phyloP scores from a whole-genome alignment of 2,113 vertebrate species.

The Podarcis muralis region DNA sequence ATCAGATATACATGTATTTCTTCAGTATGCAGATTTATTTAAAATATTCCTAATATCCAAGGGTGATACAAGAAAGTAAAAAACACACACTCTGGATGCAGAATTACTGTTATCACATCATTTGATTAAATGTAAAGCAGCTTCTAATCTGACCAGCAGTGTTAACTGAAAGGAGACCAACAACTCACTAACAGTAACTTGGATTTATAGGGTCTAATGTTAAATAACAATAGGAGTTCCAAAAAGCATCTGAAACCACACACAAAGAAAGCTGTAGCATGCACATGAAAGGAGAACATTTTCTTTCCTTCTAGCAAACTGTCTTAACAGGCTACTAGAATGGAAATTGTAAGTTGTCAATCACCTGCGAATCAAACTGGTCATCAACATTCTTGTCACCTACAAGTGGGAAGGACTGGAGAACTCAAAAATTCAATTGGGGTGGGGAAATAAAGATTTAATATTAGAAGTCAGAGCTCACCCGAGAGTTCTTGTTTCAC shows the following conservation, averaged over 20 bases:
- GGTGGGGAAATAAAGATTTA: neutral
- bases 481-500: constrained; percentile 98
- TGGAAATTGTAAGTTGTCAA: constrained; percentile 41
- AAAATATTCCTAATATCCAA: neutral
- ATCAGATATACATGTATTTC: neutral
- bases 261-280: constrained; percentile 36
- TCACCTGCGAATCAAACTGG: constrained; percentile 42
- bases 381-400: constrained; percentile 11
- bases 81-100: neutral
- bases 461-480: constrained; percentile 59
- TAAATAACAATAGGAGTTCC: neutral
- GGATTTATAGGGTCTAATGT: neutral
- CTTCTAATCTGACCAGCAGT: neutral
- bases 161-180: neutral
- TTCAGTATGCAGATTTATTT: neutral
- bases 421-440: neutral
- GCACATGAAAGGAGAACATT: neutral
- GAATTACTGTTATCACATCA: neutral
- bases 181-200: neutral
- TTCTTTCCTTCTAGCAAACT: neutral
- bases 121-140: neutral
- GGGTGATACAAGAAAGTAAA: neutral
- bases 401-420: neutral
- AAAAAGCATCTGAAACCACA: neutral
- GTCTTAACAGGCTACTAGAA: constrained; percentile 8